Evolutionary conservation across 2,113 vertebrate species (phyloP), one percentile per base, ranked within the genome.

Genomic region (Baryphthengus martii): DNA sequence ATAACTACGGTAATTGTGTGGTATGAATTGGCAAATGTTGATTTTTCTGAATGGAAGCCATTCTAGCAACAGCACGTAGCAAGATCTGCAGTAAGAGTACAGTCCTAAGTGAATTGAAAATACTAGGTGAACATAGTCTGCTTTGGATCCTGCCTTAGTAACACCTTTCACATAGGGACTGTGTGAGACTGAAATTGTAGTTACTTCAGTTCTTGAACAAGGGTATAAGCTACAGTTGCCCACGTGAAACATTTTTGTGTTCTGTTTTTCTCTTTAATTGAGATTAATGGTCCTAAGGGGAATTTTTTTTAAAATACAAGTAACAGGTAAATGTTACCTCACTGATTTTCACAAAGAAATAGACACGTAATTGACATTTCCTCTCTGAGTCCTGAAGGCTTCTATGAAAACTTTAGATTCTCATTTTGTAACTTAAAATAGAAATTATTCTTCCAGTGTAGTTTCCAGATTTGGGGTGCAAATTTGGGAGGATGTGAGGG

Each of bases 1-100:
- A 95, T 95, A 93, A 87, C 90, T 94, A 92, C 85, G 92, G 88
- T 92, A 94, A 93, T 96, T 96, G 86, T 95, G 90, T 96, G 95
- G 90, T 96, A 89, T 93, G 80, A 73, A 61, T 93, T 96, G 90
- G 92, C 94, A 92, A 90, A 93, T 84, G 88, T 72, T 86, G 90
- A 68, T 92, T 93, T 91, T 94, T 95, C 89, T 87, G 70, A 96
- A 90, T 93, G 76, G 76, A 91, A 97, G 39, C 56, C 53, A 31
- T 96, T 96, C 70, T 87, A 92, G 83, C 86, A 93, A 82, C 25
- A 85, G 61, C 56, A 92, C 2, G 1, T 93, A 80, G 89, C 25
- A 74, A 85, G 31, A 81, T 86, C 76, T 75, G 40, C 92, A 93
- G 23, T 80, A 72, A 72, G 37, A 70, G 25, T 67, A 24, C 31